Evolutionary conservation across 2,113 vertebrate genomes (phyloP), one percentile per base, ranked within the genome.

Genomic region (Phyllostomus discolor): DNA sequence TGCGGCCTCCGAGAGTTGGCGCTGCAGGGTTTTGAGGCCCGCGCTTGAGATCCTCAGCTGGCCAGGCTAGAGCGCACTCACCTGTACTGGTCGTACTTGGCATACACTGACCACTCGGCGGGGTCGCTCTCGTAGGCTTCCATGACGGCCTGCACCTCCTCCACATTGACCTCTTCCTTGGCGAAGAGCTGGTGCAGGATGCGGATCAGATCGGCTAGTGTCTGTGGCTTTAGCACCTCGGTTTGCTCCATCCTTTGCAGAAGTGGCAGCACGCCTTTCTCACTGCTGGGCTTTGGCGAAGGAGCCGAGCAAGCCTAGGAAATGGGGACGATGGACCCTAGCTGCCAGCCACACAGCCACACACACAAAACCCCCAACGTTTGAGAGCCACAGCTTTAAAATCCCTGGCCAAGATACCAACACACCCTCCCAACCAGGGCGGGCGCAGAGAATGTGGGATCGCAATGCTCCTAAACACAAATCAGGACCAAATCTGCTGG

Each of bases 81-180:
- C 99, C 99, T 99, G 99, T 98, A 99, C 85, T 99, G 98, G 96
- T 99, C 99, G 97, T 99, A 99, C 95, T 99, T 99, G 11, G 99
- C 99, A 86, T 98, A 99, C 54, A 97, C 96, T 89, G 91, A 98
- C 99, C 99, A 99, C 46, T 99, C 99, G 10, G 98, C 98, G 0
- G 99, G 99, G 2, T 99, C 98, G 97, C 99, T 99, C 92, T 99
- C 98, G 88, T 99, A 99, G 1, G 99, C 98, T 96, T 99, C 99
- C 99, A 99, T 98, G 59, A 99, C 97, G 33, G 96, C 96, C 90
- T 99, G 99, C 72, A 99, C 99, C 96, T 99, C 99, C 9, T 99
- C 99, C 24, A 99, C 98, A 84, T 99, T 99, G 92, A 99, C 95
- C 76, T 84, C 87, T 73, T 99, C 99, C 62, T 98, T 97, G 10